Percentiles rank a stretch among this genome's conserved stretches.
Evolutionary conservation across 2,888 invertebrate species (phyloP).

Genomic region (Torymus tubicola): DNA sequence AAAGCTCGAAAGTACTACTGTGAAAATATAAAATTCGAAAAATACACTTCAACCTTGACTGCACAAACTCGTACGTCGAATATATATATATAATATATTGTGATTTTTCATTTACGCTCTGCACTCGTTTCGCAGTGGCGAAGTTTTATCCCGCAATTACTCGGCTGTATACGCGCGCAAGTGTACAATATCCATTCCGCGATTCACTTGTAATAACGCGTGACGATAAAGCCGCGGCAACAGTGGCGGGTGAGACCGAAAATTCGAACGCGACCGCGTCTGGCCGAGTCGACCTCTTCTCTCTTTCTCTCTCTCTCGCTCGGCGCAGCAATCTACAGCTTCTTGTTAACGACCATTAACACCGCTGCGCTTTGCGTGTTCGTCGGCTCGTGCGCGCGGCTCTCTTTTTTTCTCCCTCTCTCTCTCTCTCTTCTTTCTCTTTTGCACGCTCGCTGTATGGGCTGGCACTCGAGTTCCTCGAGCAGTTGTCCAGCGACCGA

Average conservation of each 20-base stretch:
- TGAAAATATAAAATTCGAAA: too few species aligned
- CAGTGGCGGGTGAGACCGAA: slow-evolving; percentile 5
- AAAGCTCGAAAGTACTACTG: neutral
- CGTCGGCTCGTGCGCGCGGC: slow-evolving; percentile 16
- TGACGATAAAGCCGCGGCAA: slow-evolving; percentile 29
- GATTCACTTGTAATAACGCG: slow-evolving; percentile 49
- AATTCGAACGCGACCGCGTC: slow-evolving; percentile 38
- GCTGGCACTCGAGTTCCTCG: slow-evolving; percentile 47
- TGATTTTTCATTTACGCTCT: too few species aligned
- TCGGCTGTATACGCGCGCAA: neutral
- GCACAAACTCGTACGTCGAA: too few species aligned
- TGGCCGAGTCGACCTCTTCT: slow-evolving; percentile 31
- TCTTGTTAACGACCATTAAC: slow-evolving; percentile 59
- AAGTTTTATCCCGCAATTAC: slow-evolving; percentile 30
- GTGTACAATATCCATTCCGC: neutral
- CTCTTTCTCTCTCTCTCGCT: neutral
- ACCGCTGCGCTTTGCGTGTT: slow-evolving; percentile 47
- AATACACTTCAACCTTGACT: too few species aligned
- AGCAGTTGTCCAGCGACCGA: slow-evolving; percentile 55
- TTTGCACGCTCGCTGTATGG: slow-evolving; percentile 13
- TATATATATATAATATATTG: too few species aligned
- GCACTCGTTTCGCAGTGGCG: too few species aligned
- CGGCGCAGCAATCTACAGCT: slow-evolving; percentile 44
- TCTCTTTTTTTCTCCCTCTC: slow-evolving; percentile 31
- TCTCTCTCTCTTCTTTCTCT: slow-evolving; percentile 23